Conservation (phyloP, 2,888 invertebrate species). For the Drosophila villosipedis region DNA sequence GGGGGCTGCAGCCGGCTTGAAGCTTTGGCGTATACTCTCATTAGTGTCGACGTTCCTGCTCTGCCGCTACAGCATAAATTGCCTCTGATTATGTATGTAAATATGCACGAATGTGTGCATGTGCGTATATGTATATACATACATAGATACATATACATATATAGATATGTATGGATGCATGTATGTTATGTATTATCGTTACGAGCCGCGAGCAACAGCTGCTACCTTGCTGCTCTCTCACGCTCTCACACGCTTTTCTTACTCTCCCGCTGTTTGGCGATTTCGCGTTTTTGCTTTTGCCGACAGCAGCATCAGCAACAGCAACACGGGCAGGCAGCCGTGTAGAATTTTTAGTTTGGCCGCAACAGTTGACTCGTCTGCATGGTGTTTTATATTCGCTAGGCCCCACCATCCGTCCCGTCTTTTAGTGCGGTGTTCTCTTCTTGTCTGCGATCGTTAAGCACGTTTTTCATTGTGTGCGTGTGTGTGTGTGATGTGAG, state of each 20-base stretch:
- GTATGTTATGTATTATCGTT: slow-evolving; percentile 54
- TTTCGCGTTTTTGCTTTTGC: slow-evolving; percentile 58
- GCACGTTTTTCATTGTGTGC: slow-evolving; percentile 63
- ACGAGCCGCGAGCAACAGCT: slow-evolving; percentile 57
- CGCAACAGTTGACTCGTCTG: slow-evolving; percentile 79
- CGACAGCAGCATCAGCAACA: slow-evolving; percentile 16
- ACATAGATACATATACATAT: not conserved
- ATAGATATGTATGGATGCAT: not conserved
- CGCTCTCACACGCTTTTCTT: slow-evolving; percentile 29
- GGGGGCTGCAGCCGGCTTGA: slow-evolving; percentile 35
- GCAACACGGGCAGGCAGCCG: slow-evolving; percentile 29
- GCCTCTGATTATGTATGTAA: slow-evolving; percentile 64
- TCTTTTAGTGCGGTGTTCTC: slow-evolving; percentile 26
- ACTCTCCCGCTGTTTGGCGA: slow-evolving; percentile 33
- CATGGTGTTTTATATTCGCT: slow-evolving; percentile 59
- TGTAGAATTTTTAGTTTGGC: slow-evolving; percentile 74
- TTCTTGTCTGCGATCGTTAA: slow-evolving; percentile 57
- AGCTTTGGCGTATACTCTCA: slow-evolving; percentile 33
- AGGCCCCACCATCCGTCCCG: slow-evolving; percentile 43
- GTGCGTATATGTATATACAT: not conserved
- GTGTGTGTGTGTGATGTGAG: slow-evolving; percentile 25
- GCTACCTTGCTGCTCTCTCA: slow-evolving; percentile 45
- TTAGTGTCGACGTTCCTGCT: slow-evolving; percentile 26
- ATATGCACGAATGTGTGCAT: slow-evolving; percentile 10
- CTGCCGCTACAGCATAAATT: slow-evolving; percentile 63